phyloP scores from a whole-genome alignment of 23 tunicate genomes.

The Trididemnum clinides region DNA sequence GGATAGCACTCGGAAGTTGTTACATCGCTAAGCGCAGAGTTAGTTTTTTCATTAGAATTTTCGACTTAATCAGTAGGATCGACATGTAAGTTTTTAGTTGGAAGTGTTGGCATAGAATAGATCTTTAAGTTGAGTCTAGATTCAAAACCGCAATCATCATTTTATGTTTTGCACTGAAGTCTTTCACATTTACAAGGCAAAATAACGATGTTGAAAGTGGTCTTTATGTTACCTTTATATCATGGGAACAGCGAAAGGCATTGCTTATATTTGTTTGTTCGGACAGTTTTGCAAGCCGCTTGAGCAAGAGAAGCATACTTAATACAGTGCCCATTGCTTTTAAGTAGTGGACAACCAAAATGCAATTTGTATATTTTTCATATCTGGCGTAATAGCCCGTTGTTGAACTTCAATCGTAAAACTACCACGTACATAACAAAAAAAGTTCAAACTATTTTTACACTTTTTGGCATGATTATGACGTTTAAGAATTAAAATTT shows the following conservation, averaged over 20 bases:
- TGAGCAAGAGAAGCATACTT: background rate
- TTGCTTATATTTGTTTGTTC: too few relatives aligned
- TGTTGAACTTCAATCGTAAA: background rate
- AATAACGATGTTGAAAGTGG: background rate
- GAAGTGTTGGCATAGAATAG: too few relatives aligned
- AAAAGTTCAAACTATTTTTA: background rate
- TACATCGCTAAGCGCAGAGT: too few relatives aligned
- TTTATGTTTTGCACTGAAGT: background rate
- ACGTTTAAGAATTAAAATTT: background rate
- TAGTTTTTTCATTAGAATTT: too few relatives aligned
- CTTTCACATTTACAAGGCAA: background rate
- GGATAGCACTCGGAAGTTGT: too few relatives aligned
- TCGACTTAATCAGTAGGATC: too few relatives aligned
- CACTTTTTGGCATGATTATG: background rate
- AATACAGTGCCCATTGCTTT: background rate
- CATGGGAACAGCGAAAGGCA: too few relatives aligned
- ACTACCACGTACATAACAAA: background rate
- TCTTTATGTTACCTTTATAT: background rate
- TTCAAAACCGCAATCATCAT: background rate
- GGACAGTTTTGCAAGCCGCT: constrained; percentile 3
- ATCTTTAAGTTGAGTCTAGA: background rate
- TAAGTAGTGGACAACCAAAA: background rate
- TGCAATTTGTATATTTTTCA: background rate
- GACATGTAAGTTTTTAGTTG: too few relatives aligned
- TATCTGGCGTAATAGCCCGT: background rate